A percentile compares a stretch with the other conserved stretches of the same genome.
These are phyloP conservation scores for Agrypnus murinus DNA, from an alignment of 2,888 invertebrate genomes.

Conservation along the genomic window DNA sequence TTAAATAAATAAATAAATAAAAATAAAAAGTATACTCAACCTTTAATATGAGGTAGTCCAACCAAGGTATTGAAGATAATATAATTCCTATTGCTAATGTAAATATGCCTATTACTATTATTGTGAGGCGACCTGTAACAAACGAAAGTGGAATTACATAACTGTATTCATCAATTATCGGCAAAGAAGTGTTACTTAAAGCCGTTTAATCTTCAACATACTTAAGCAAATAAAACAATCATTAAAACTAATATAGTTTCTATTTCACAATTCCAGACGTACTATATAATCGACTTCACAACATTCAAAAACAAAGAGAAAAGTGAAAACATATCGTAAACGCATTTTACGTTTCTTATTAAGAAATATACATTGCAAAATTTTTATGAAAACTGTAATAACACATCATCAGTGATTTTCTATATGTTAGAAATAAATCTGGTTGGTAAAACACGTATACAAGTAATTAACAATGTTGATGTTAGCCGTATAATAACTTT, in stretches of 20 bases:
- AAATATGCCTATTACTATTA: conserved; percentile 86
- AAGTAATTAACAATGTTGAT: background rate
- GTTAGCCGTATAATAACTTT: background rate
- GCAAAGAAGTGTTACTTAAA: conserved; percentile 2
- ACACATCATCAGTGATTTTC: no score
- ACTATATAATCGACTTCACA: no score
- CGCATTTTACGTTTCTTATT: background rate
- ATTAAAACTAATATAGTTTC: background rate
- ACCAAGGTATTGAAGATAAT: conserved; percentile 89
- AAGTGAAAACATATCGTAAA: conserved; percentile 12
- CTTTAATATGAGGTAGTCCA: conserved; percentile 90
- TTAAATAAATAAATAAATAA: no score
- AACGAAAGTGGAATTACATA: conserved; percentile 59
- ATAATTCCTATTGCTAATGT: conserved; percentile 87
- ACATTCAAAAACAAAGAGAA: background rate
- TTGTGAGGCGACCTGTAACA: conserved; percentile 86
- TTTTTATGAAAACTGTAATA: no score
- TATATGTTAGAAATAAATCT: no score
- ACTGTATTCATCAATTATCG: background rate
- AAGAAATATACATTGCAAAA: conserved; percentile 1
- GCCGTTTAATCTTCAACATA: background rate
- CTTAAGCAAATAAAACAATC: background rate
- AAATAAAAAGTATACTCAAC: conserved; percentile 77
- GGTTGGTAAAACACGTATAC: background rate
- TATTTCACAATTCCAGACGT: no score